Evolutionary conservation across 2,888 invertebrate genomes (phyloP), one percentile per base, ranked within the genome.

Genomic region (Xanthia icteritia): DNA sequence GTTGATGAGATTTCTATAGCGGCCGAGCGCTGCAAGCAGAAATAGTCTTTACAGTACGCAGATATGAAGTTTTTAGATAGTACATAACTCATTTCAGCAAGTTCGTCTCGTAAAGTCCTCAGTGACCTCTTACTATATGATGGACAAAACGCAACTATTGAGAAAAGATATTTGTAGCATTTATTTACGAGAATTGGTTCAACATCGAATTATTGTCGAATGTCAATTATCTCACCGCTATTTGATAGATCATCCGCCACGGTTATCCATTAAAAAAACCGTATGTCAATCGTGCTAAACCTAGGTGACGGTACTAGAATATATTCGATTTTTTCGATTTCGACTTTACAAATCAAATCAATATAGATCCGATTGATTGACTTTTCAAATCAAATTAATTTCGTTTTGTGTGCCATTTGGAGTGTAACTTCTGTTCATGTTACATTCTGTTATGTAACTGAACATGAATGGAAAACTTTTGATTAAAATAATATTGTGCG

Each of bases 401-500:
- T 51, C 20, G 8, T 20, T 51, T 20, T 20, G 13, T 56, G n/a
- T 5, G 56, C 13, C n/a, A 56, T 27, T 27, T n/a, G 0, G 20
- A 65, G 4, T 58, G 36, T 9, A 36, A 15, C 73, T 73, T 76
- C 65, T 80, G 68, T 1, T 13, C 1, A 9, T 36, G n/a, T 13
- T 0, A 27, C 39, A 5, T 5, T 48, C 5, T 60, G 31, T 9
- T 27, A 58, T 42, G 9, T 63, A 39, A 45, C 42, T n/a, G 17
- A 15, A 66, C 27, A 58, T 51, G 42, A 58, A 73, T 72, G 64
- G 71, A 81, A 68, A 81, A 81, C 58, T 81, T 77, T 81, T 77
- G 81, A 82, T 82, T 82, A 72, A 81, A 82, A 81, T 82, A 77
- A 74, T 51, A 51, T 51, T 51, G 51, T 51, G 8, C 48, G 17